Percentiles rank a stretch among this genome's conserved stretches.
These are phyloP conservation scores for Doris montereyensis DNA, from an alignment of 2,888 invertebrate genomes.

Conservation along the genomic window DNA sequence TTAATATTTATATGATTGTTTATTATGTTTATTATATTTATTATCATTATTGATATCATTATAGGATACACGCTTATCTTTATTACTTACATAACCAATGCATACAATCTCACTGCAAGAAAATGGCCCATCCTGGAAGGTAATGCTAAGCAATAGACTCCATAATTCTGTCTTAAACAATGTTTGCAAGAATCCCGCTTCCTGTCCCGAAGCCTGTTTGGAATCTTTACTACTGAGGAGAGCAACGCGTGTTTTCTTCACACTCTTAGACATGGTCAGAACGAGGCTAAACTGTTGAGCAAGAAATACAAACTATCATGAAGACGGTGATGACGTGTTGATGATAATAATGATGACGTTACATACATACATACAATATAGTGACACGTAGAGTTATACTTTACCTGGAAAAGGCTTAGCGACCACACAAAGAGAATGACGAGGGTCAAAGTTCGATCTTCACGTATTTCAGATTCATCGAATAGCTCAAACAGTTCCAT, in stretches of 20 bases:
- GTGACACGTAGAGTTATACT: no score
- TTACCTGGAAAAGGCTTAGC: slow-evolving; percentile 58
- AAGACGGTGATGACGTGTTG: no score
- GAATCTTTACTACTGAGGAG: not conserved
- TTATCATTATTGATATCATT: no score
- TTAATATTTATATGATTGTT: no score
- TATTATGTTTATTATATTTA: no score
- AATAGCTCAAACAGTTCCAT: slow-evolving; percentile 63
- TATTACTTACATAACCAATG: slow-evolving; percentile 55
- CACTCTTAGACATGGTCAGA: slow-evolving; percentile 64
- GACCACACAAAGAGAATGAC: slow-evolving; percentile 67
- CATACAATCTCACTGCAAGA: slow-evolving; percentile 63
- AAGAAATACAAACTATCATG: no score
- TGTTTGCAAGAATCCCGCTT: slow-evolving; percentile 35
- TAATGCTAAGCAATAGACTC: slow-evolving; percentile 73
- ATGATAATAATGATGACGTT: not conserved
- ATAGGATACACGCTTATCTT: no score
- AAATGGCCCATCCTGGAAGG: slow-evolving; percentile 75
- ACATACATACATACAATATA: not conserved
- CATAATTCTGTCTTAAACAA: slow-evolving; percentile 68
- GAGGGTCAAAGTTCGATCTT: slow-evolving; percentile 61
- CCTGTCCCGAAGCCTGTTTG: not conserved
- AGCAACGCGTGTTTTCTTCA: slow-evolving; percentile 11
- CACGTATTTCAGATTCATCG: slow-evolving; percentile 55
- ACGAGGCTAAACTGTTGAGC: slow-evolving; percentile 69